A percentile compares a stretch with the other conserved stretches of the same genome.
These are phyloP conservation scores for Promerops cafer DNA, from an alignment of 2,113 vertebrate species.

Conservation along the genomic window DNA sequence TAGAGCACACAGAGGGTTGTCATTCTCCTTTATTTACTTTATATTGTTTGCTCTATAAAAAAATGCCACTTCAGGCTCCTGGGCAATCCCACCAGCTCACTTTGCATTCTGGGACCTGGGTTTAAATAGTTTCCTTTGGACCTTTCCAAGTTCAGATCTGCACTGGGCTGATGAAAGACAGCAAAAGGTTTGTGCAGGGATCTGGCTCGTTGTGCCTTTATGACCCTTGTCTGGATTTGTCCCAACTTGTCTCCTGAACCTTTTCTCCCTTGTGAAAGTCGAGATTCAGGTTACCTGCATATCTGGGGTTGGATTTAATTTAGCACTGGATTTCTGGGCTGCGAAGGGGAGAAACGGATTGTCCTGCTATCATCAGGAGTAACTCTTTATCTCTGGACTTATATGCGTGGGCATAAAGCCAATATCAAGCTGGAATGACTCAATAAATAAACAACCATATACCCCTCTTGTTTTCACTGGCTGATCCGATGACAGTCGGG, in stretches of 20 bases:
- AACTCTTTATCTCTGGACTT: conserved; percentile 38
- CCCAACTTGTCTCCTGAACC: conserved; percentile 36
- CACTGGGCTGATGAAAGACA: conserved; percentile 11
- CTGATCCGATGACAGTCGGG: conserved; percentile 40
- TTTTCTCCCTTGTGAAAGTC: conserved; percentile 10
- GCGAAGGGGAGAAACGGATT: background rate
- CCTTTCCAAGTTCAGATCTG: conserved; percentile 45
- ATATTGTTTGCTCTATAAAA: conserved; percentile 41
- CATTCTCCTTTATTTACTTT: conserved; percentile 47
- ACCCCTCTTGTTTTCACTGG: conserved; percentile 41
- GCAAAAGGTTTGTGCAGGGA: background rate
- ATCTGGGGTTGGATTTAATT: background rate
- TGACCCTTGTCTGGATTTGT: conserved; percentile 41
- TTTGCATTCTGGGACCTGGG: conserved; percentile 29
- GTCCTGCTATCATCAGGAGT: background rate
- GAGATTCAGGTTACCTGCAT: conserved; percentile 26
- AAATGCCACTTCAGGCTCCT: conserved; percentile 36
- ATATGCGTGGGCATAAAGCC: conserved; percentile 26
- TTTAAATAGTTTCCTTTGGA: conserved; percentile 46
- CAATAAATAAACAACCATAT: conserved; percentile 61
- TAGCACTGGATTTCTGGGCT: background rate
- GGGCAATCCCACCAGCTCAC: background rate
- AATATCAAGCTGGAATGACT: conserved; percentile 28
- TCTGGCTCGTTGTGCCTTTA: conserved; percentile 22
- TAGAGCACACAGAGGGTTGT: background rate